Evolutionary conservation across 2,797 vertebrate genomes (phyloP).

Genomic region (Danio jaintianensis): DNA sequence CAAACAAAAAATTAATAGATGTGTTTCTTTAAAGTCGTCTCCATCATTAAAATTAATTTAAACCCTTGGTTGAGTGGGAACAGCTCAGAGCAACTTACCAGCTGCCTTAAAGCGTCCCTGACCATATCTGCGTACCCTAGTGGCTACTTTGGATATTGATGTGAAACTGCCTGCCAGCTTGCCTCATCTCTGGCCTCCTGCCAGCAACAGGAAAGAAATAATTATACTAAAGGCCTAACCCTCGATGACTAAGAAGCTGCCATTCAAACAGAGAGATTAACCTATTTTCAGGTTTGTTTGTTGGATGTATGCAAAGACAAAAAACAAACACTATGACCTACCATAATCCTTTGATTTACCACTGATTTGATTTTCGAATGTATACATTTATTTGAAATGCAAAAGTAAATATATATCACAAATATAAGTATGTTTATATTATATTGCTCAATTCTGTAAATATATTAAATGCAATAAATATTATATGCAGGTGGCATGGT

Average conservation of each 20-base stretch:
- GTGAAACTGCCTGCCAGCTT: conserved; percentile 73
- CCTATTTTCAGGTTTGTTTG: conserved; percentile 60
- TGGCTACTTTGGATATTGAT: conserved; percentile 81
- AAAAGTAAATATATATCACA: neutral
- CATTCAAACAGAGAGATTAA: conserved; percentile 59
- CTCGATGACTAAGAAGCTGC: conserved; percentile 56
- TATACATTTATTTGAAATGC: conserved; percentile 60
- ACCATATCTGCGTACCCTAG: conserved; percentile 72
- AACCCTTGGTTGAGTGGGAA: conserved; percentile 69
- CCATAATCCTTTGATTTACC: conserved; percentile 54
- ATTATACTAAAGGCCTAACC: conserved; percentile 71
- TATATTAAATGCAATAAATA: neutral
- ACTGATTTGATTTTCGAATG: conserved; percentile 57
- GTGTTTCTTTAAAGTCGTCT: conserved; percentile 77
- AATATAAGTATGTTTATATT: neutral
- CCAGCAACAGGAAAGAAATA: conserved; percentile 75
- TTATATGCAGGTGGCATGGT: too few species aligned
- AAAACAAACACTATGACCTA: conserved; percentile 47
- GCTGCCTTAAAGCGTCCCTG: conserved; percentile 76
- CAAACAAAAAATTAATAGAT: conserved; percentile 75
- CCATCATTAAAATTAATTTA: conserved; percentile 82
- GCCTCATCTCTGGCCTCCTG: conserved; percentile 70
- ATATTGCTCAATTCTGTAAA: too few species aligned
- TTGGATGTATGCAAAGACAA: conserved; percentile 52
- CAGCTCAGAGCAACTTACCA: conserved; percentile 77